Base-by-base conservation (phyloP, 2,888 invertebrate genomes). In the Tenodera sinensis region DNA sequence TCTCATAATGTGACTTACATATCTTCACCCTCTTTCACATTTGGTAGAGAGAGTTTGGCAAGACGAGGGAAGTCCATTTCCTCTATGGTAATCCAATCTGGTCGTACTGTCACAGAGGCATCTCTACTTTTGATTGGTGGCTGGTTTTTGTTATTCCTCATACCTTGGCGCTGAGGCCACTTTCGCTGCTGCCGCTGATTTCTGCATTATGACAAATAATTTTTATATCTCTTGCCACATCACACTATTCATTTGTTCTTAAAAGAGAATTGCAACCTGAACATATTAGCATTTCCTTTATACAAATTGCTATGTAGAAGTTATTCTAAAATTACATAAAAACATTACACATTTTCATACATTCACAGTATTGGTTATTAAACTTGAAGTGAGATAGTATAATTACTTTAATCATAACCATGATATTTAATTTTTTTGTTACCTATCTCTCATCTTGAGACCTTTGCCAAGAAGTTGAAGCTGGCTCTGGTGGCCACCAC, bases 21-120 rank as follows among this genome's bases (percentile, higher is more conserved):
- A 92, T 96, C 96, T 91, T 94, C 93, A 82, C 95, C 95, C 83
- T 98, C 98, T 92, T 97, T 97, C 89, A 99, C 96, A 91, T 96
- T 96, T 0, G 99, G 99, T 91, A 99, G 94, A 42, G 98, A 97
- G 4, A 99, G 94, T 93, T 99, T 99, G 83, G 97, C 96, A 90
- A 99, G 95, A 4, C 99, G 96, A 14, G 98, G 98, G 93, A 99
- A 99, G 94, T 99, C 99, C 97, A 99, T 99, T 93, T 99, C 99
- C 92, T 98, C 98, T 91, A 99, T 97, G 3, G 99, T 99, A 89
- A 95, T 95, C 99, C 99, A 99, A 91, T 98, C 98, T 14, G 99
- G 97, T 84, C 98, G 95, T 0, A 99, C 98, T 88, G 98, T 97
- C 0, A 99, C 99, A 0, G 99, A 99, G 3, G 99, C 98, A 94